Percentiles rank a stretch among this genome's conserved stretches.
Evolutionary conservation across 2,888 invertebrate species (phyloP).

Genomic region (Dolichopus griseipennis): DNA sequence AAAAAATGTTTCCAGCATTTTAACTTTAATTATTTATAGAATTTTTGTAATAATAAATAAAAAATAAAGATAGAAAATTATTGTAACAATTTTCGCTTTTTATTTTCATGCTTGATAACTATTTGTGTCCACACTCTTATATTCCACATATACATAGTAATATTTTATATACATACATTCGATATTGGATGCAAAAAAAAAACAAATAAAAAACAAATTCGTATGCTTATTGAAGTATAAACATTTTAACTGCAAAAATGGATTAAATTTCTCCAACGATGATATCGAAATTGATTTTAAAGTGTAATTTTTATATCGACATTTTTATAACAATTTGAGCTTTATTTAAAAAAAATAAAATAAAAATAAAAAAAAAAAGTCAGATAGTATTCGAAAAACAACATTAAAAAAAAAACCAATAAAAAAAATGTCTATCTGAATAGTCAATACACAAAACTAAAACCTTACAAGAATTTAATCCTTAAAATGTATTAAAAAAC

Average conservation of each 20-base stretch:
- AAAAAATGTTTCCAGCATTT: too few species aligned
- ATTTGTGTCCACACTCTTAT: too few species aligned
- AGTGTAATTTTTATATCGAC: slow-evolving; percentile 1
- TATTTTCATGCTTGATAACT: too few species aligned
- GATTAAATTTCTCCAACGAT: neutral
- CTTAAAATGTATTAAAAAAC: neutral
- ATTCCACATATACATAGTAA: too few species aligned
- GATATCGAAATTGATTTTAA: slow-evolving; percentile 6
- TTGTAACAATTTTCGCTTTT: too few species aligned
- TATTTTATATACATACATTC: neutral
- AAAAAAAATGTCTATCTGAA: too few species aligned
- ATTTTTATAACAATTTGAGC: neutral
- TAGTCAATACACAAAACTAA: neutral
- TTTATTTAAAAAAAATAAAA: neutral
- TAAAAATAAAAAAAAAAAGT: too few species aligned
- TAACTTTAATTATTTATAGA: too few species aligned
- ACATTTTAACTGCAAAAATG: neutral
- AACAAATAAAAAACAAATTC: neutral
- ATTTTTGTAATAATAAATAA: too few species aligned
- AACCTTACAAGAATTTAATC: neutral
- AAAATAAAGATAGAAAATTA: too few species aligned
- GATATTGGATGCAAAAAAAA: neutral
- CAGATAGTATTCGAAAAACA: too few species aligned
- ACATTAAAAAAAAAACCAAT: too few species aligned
- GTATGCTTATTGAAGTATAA: neutral